Conservation (phyloP, 1,140 invertebrate species). For the Drosophila trapezifrons region DNA sequence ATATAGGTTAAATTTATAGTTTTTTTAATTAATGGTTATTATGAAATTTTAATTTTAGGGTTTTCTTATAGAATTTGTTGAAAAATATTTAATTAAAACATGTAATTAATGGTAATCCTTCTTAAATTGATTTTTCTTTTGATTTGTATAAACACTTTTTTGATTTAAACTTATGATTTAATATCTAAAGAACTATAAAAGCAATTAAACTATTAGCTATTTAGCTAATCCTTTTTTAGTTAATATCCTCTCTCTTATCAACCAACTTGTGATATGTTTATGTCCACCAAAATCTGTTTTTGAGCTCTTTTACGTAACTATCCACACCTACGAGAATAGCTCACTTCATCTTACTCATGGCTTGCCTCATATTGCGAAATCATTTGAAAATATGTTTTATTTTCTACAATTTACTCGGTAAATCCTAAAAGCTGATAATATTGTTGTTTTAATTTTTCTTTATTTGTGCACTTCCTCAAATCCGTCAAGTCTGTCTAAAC, state of each 20-base stretch:
- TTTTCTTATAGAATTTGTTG: too few relatives aligned
- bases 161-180: too few relatives aligned
- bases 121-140: too few relatives aligned
- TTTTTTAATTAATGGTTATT: too few relatives aligned
- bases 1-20: background rate
- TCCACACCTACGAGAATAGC: conserved; percentile 10
- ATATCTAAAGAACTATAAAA: too few relatives aligned
- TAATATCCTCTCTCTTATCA: background rate
- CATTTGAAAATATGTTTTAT: conserved; percentile 22
- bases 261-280: background rate
- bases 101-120: too few relatives aligned
- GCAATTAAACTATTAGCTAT: background rate
- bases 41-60: too few relatives aligned
- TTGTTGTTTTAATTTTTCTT: conserved; percentile 57
- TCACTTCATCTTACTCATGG: conserved; percentile 12
- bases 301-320: background rate
- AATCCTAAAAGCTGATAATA: conserved; percentile 58
- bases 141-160: too few relatives aligned
- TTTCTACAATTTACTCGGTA: conserved; percentile 58
- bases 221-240: background rate
- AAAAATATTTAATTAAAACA: too few relatives aligned
- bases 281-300: background rate
- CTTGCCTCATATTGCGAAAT: conserved; percentile 63
- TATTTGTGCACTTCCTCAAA: conserved; percentile 73
- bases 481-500: conserved; percentile 64